Evolutionary conservation across 2,113 vertebrate genomes (phyloP).

Genomic region (Cebus imitator): DNA sequence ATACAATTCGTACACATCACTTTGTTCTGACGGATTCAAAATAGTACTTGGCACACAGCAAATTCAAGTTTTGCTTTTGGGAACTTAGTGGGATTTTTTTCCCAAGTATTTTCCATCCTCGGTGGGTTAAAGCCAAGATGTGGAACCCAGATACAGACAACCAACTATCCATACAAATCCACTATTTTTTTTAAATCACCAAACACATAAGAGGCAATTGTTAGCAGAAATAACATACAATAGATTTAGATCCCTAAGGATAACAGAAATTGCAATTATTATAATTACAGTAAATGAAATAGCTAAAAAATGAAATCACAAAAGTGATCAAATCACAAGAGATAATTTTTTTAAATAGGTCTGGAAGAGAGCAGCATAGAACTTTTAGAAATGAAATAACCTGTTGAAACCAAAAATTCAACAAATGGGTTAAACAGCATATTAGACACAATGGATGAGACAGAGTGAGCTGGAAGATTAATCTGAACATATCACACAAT

Average conservation of each 20-base stretch:
- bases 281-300: not conserved
- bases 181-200: not conserved
- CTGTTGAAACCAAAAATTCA: not conserved
- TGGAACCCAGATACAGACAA: not conserved
- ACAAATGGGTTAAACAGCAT: not conserved
- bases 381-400: not conserved
- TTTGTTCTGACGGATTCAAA: not conserved
- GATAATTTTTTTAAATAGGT: not conserved
- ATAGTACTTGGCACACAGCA: not conserved
- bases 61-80: not conserved
- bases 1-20: not conserved
- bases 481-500: not conserved
- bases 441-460: not conserved
- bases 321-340: constrained; percentile 3
- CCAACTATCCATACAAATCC: not conserved
- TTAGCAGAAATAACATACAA: not conserved
- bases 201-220: not conserved
- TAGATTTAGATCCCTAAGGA: not conserved
- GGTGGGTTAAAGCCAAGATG: not conserved
- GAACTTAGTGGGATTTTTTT: not conserved
- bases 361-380: not conserved
- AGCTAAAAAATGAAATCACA: not conserved
- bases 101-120: not conserved
- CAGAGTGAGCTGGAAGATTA: not conserved
- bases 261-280: not conserved